Conservation (phyloP, 2,888 invertebrate genomes). For the Colostygia pectinataria region DNA sequence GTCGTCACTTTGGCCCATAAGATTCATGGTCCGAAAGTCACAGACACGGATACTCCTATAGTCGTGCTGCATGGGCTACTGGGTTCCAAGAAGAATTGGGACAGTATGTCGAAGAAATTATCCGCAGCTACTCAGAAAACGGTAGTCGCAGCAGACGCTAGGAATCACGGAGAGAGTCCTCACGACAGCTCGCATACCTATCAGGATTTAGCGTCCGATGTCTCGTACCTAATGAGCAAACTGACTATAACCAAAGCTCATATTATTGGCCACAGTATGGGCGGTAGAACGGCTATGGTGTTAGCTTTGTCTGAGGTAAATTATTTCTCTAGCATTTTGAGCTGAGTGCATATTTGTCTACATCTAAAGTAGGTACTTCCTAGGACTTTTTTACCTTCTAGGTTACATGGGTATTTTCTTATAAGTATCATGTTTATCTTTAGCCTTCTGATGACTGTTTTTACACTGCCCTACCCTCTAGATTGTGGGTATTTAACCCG, state of each 20-base stretch:
- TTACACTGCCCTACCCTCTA: no score
- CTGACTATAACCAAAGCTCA: constrained; percentile 61
- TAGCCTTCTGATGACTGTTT: no score
- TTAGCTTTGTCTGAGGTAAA: constrained; percentile 32
- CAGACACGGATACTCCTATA: constrained; percentile 79
- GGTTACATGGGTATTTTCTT: no score
- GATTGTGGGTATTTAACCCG: no score
- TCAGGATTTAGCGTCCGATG: constrained; percentile 85
- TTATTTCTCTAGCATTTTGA: no score
- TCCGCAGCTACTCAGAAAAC: constrained; percentile 86
- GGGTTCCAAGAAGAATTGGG: constrained; percentile 97
- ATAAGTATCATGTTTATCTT: no score
- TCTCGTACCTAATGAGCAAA: constrained; percentile 84
- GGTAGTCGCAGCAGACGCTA: constrained; percentile 93
- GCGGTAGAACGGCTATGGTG: constrained; percentile 94
- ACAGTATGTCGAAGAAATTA: constrained; percentile 88
- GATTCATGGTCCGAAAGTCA: constrained; percentile 41
- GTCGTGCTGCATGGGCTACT: constrained; percentile 95
- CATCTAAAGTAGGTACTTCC: no score
- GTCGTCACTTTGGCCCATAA: constrained; percentile 86
- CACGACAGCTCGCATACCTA: constrained; percentile 90
- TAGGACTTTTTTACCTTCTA: no score
- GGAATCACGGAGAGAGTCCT: constrained; percentile 98
- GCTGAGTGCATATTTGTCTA: no score
- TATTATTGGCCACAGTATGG: constrained; percentile 95